These are phyloP conservation scores for Hypena proboscidalis DNA, from an alignment of 2,888 invertebrate genomes.

Conservation along the genomic window DNA sequence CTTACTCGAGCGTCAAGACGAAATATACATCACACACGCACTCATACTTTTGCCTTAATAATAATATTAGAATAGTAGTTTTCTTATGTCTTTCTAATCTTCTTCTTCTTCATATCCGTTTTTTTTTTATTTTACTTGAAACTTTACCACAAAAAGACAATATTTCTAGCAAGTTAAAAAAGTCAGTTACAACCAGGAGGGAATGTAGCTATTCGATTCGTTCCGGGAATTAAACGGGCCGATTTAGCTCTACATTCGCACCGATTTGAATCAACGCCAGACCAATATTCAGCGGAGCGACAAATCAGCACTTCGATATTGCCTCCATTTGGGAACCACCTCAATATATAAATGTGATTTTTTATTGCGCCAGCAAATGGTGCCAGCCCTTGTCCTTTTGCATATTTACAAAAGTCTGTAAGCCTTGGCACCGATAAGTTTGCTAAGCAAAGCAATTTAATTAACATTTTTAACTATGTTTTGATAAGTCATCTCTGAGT, in stretches of 20 bases:
- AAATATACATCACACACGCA: too few species aligned
- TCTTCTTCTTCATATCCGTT: too few species aligned
- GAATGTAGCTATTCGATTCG: conserved; percentile 46
- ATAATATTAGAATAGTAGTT: too few species aligned
- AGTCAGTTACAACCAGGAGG: neutral
- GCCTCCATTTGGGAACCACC: conserved; percentile 81
- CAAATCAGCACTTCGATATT: conserved; percentile 84
- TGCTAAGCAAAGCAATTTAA: conserved; percentile 54
- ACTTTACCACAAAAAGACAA: too few species aligned
- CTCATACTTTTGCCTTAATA: too few species aligned
- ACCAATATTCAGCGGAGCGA: conserved; percentile 80
- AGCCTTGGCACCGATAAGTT: too few species aligned
- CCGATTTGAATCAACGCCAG: conserved; percentile 80
- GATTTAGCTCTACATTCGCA: conserved; percentile 65
- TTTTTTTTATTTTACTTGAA: too few species aligned
- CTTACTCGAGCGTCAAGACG: too few species aligned
- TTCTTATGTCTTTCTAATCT: too few species aligned
- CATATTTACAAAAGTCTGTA: conserved; percentile 50
- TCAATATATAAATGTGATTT: conserved; percentile 79
- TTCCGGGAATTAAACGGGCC: conserved; percentile 59
- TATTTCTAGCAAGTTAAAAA: neutral
- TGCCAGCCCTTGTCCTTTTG: conserved; percentile 19
- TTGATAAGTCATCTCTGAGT: conserved; percentile 62
- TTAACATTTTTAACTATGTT: conserved; percentile 59
- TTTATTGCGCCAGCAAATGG: conserved; percentile 60